Base-by-base conservation (phyloP, 2,113 vertebrate genomes). In the Zosterops pallidus region DNA sequence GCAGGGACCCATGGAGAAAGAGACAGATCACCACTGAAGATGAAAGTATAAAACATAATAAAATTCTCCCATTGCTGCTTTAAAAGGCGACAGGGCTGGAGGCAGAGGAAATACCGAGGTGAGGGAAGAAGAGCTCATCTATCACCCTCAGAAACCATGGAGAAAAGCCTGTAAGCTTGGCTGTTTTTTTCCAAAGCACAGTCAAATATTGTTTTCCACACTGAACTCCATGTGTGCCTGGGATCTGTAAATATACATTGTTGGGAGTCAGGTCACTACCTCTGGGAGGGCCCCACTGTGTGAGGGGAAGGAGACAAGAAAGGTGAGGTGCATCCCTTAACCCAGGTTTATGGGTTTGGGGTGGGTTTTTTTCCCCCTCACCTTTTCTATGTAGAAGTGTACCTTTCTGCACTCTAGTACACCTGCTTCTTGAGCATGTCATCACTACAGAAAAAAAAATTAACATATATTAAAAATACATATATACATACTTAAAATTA, bases 11-110 rank as follows among this genome's bases (percentile, higher is more conserved):
- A 56, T 0, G 23, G 64, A 83, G 60, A 74, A 64, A 64, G 63
- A 92, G 71, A 67, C 14, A 41, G 56, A 86, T 90, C 75, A 35
- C 47, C 0, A 0, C 33, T 2, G 3, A 74, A 62, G 63, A 90
- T 77, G 89, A 77, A 92, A 95, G 85, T 90, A 90, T 86, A 86
- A 96, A 89, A 77, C 65, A 18, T 37, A 82, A 82, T 64, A 79
- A 94, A 94, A 95, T 70, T 42, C 23, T 17, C 22, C 49, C 64
- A 46, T 0, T 35, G 53, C 74, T 65, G 47, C 67, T 90, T 92
- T 91, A 62, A 77, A 80, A 90, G 60, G 74, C 1, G 1, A n/a
- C 67, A 35, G 44, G 55, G 72, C 87, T 93, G 72, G 55, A 96
- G 74, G 83, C 84, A 79, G 57, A 88, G 77, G 62, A 91, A 90